Conservation (phyloP, 2,797 vertebrate genomes). For the Falco biarmicus region DNA sequence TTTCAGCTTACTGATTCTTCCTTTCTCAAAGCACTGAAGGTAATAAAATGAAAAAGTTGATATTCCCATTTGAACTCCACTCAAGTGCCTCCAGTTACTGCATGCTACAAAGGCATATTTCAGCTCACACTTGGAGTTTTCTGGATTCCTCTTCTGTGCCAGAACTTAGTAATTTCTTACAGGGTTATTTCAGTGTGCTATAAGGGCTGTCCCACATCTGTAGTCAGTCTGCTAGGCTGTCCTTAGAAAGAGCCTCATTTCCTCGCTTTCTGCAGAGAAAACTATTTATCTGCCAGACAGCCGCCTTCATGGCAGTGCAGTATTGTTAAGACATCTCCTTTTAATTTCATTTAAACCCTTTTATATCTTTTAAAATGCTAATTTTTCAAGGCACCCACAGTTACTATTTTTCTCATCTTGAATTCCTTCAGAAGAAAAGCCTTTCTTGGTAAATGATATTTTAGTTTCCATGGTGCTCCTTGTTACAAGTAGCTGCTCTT, state of each 20-base stretch:
- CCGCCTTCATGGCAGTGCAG: neutral
- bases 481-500: slow-evolving; percentile 40
- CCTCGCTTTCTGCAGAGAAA: neutral
- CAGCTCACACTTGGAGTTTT: neutral
- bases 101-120: neutral
- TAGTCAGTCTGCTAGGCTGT: neutral
- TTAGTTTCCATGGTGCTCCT: slow-evolving; percentile 66
- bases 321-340: slow-evolving; percentile 28
- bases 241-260: neutral
- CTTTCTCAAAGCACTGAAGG: neutral
- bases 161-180: neutral
- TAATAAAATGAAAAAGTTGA: neutral
- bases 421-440: slow-evolving; percentile 3
- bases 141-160: neutral
- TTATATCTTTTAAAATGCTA: slow-evolving; percentile 27
- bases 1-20: neutral
- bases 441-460: slow-evolving; percentile 58
- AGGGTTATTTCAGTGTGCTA: neutral
- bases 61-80: neutral
- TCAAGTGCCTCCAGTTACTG: neutral
- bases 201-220: neutral
- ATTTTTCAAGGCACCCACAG: neutral
- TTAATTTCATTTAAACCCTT: slow-evolving; percentile 42
- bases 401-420: slow-evolving; percentile 11
- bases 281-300: neutral